A percentile compares a stretch with the other conserved stretches of the same genome.
phyloP scores from a whole-genome alignment of 2,888 invertebrate genomes.

The Sturmia bella region DNA sequence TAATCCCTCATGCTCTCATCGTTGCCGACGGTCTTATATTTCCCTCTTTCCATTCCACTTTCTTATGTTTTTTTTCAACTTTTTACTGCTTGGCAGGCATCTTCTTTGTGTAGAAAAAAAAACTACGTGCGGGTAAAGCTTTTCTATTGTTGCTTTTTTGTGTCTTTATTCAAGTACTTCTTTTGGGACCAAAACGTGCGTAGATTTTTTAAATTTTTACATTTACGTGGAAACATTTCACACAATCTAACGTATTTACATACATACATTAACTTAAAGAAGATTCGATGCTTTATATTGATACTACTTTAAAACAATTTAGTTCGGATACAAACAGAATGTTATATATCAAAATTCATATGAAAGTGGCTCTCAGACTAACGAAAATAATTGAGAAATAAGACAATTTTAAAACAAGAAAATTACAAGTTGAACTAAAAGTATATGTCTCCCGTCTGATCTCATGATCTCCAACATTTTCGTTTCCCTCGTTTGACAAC shows the following conservation, averaged over 20 bases:
- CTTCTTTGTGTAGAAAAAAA: constrained; percentile 55
- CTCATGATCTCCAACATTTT: too few species aligned
- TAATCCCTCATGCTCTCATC: constrained; percentile 83
- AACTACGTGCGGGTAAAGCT: constrained; percentile 62
- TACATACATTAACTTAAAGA: too few species aligned
- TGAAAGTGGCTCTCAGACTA: too few species aligned
- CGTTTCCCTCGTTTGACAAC: too few species aligned
- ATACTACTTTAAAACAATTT: constrained; percentile 15
- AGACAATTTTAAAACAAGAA: too few species aligned
- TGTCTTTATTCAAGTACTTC: constrained; percentile 54
- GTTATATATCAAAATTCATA: too few species aligned
- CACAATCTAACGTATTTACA: background rate
- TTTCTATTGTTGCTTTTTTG: constrained; percentile 47
- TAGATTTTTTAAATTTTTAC: constrained; percentile 51
- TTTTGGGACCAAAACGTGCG: constrained; percentile 65
- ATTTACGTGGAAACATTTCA: background rate
- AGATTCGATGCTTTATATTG: constrained; percentile 1
- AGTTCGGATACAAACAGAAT: too few species aligned
- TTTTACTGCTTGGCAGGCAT: constrained; percentile 67
- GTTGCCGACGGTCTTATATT: constrained; percentile 72
- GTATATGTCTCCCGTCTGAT: too few species aligned
- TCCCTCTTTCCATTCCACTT: constrained; percentile 48
- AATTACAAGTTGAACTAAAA: too few species aligned
- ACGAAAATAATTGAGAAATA: too few species aligned
- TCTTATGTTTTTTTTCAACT: constrained; percentile 45